These are phyloP conservation scores for Drosophila teissieri DNA, from an alignment of 1,140 invertebrate genomes.

Conservation along the genomic window DNA sequence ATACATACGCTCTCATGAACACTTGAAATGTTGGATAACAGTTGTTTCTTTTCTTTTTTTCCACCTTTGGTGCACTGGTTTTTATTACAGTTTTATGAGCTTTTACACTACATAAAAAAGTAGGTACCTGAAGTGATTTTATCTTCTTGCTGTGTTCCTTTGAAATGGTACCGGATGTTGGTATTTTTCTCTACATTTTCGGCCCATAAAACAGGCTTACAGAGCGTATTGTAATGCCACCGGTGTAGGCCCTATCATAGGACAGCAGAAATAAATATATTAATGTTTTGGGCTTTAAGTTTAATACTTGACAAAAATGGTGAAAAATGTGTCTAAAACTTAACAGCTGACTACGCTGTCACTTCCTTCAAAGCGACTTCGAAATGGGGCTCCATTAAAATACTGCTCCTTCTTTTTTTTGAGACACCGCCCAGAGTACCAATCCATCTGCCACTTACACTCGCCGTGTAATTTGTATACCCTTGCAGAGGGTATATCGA, in stretches of 20 bases:
- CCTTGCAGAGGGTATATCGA: no score
- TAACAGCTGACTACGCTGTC: no score
- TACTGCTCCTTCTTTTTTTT: no score
- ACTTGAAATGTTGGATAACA: constrained; percentile 76
- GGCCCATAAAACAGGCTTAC: no score
- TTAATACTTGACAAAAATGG: neutral
- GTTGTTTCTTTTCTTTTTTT: constrained; percentile 63
- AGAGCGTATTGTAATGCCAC: constrained; percentile 18
- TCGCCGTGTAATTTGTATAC: no score
- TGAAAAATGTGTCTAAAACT: no score
- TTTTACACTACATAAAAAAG: constrained; percentile 35
- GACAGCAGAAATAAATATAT: no score
- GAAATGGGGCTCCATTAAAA: no score
- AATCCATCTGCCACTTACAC: no score
- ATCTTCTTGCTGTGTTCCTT: constrained; percentile 20
- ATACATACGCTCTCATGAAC: constrained; percentile 24
- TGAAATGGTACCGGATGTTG: constrained; percentile 3
- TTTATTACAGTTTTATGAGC: constrained; percentile 65
- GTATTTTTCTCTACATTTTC: constrained; percentile 11
- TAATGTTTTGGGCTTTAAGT: constrained; percentile 4
- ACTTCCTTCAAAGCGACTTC: no score
- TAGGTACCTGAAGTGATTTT: constrained; percentile 17
- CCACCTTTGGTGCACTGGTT: constrained; percentile 33
- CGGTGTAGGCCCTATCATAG: constrained; percentile 9
- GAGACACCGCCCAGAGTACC: no score